phyloP scores from a whole-genome alignment of 2,113 vertebrate species.

The Rhineura floridana region DNA sequence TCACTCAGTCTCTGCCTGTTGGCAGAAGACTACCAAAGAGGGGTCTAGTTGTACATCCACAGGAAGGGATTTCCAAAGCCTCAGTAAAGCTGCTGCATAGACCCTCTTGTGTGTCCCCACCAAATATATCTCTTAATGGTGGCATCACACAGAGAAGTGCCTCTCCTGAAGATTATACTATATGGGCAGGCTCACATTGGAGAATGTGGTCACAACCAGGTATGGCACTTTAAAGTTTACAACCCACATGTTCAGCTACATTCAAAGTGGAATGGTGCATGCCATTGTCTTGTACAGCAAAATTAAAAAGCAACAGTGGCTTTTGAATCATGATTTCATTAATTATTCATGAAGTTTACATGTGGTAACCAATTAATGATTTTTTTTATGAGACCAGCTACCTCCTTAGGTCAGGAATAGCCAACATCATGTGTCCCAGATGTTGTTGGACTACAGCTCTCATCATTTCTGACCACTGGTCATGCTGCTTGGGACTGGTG shows the following conservation, averaged over 20 bases:
- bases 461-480: too few relatives aligned
- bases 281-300: background rate
- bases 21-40: background rate
- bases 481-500: too few relatives aligned
- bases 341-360: background rate
- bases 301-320: background rate
- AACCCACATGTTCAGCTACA: background rate
- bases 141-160: background rate
- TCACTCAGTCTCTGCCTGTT: background rate
- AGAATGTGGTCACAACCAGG: background rate
- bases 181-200: background rate
- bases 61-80: background rate
- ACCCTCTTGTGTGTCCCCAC: background rate
- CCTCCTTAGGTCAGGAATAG: too few relatives aligned
- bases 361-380: background rate
- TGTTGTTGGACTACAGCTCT: too few relatives aligned
- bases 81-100: background rate
- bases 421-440: too few relatives aligned
- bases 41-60: background rate
- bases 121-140: too few relatives aligned
- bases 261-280: background rate
- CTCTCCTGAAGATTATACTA: background rate
- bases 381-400: background rate
- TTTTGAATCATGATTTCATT: background rate
- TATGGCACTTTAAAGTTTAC: background rate